A percentile compares a stretch with the other conserved stretches of the same genome.
Conservation (phyloP, 2,113 vertebrate genomes). For the Vidua chalybeata region DNA sequence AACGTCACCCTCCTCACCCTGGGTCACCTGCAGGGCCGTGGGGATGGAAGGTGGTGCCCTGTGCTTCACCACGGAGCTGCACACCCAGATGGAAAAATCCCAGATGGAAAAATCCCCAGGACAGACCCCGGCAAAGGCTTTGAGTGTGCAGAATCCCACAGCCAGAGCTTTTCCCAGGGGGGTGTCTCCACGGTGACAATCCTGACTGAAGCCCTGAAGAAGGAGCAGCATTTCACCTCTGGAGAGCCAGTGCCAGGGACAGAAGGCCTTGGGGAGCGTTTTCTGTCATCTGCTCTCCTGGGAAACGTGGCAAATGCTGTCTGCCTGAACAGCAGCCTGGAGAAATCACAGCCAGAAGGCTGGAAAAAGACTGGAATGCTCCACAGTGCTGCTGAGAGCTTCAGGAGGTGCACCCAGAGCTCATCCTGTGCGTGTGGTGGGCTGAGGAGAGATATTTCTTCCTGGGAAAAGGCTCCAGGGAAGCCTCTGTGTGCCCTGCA, state of each 20-base stretch:
- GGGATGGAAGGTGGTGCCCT: background rate
- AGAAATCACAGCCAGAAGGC: background rate
- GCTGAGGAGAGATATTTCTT: background rate
- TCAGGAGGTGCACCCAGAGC: background rate
- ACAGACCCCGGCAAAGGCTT: background rate
- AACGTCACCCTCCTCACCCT: background rate
- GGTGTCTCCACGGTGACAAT: constrained; percentile 30
- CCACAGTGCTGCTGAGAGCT: background rate
- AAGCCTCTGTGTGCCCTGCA: background rate
- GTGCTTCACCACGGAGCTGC: background rate
- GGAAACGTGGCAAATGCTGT: background rate
- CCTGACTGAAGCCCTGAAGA: background rate
- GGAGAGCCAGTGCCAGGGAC: fast-evolving
- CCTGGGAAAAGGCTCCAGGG: background rate
- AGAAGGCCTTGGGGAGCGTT: background rate
- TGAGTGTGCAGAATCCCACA: background rate
- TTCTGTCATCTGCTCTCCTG: background rate
- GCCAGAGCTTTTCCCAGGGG: background rate
- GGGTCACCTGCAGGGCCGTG: fast-evolving
- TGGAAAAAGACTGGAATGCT: background rate
- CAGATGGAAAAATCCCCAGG: fast-evolving
- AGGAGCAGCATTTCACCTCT: background rate
- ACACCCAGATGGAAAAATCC: background rate
- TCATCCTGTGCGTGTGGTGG: background rate
- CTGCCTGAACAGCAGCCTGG: background rate